Conservation (phyloP, 2,113 vertebrate species). For the Hippocampus zosterae region DNA sequence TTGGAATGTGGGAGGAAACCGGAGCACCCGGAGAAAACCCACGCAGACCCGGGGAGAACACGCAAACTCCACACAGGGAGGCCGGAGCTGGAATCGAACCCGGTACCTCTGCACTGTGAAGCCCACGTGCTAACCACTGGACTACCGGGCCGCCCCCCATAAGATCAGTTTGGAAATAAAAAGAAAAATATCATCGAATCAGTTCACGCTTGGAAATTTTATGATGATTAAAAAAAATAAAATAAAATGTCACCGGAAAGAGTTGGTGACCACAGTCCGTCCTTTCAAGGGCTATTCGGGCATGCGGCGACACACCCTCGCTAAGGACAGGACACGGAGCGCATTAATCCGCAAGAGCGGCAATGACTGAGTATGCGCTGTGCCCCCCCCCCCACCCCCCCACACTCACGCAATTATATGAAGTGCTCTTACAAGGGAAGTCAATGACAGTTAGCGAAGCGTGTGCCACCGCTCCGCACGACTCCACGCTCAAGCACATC, state of each 20-base stretch:
- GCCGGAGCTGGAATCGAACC: too few relatives aligned
- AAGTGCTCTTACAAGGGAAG: slow-evolving; percentile 54
- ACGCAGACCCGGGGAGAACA: too few relatives aligned
- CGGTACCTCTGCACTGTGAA: too few relatives aligned
- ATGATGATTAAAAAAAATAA: too few relatives aligned
- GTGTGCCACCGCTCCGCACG: not conserved
- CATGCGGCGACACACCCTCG: not conserved
- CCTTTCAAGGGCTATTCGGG: not conserved
- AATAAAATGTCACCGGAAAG: not conserved
- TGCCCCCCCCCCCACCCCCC: too few relatives aligned
- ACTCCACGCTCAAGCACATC: slow-evolving; percentile 27
- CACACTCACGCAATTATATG: slow-evolving; percentile 40
- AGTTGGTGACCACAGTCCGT: not conserved
- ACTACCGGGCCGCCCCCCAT: too few relatives aligned
- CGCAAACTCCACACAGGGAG: too few relatives aligned
- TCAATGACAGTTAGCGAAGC: slow-evolving; percentile 18
- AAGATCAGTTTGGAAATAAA: too few relatives aligned
- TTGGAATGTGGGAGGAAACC: too few relatives aligned
- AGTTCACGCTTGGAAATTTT: too few relatives aligned
- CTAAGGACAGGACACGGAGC: slow-evolving; percentile 15
- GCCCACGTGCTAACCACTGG: too few relatives aligned
- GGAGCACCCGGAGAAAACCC: too few relatives aligned
- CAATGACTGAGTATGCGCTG: slow-evolving; percentile 16
- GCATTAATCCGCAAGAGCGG: slow-evolving; percentile 12
- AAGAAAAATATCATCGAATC: not conserved